Conservation (phyloP, 2,888 invertebrate genomes). For the Syrista parreyssii region DNA sequence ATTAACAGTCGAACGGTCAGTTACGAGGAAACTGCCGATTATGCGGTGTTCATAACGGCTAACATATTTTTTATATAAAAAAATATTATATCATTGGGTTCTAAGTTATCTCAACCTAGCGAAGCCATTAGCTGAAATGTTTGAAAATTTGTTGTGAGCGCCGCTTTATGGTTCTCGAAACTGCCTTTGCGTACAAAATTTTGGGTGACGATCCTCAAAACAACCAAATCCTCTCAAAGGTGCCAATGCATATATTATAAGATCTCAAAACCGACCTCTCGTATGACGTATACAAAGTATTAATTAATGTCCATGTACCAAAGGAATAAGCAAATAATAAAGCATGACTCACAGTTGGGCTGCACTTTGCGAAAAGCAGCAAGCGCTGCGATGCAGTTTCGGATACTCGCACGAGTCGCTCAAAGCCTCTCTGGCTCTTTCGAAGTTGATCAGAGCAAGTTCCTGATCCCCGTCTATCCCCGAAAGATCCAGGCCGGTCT, state of each 20-base stretch:
- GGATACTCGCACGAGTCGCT: conserved; percentile 55
- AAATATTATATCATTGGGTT: too few species aligned
- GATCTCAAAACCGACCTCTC: background rate
- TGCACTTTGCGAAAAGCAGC: conserved; percentile 58
- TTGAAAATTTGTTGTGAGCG: background rate
- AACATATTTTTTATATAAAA: too few species aligned
- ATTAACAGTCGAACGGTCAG: too few species aligned
- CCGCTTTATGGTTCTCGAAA: background rate
- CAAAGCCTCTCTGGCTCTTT: conserved; percentile 50
- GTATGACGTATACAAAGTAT: too few species aligned
- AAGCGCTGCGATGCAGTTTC: conserved; percentile 61
- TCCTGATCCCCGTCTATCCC: conserved; percentile 59
- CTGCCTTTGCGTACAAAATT: background rate
- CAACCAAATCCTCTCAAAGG: background rate
- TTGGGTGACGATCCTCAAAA: background rate
- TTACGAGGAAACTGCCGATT: too few species aligned
- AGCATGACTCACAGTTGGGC: conserved; percentile 57
- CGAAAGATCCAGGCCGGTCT: conserved; percentile 53
- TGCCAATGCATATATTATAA: background rate
- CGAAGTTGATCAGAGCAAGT: conserved; percentile 55
- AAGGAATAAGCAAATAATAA: background rate
- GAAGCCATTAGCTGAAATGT: background rate
- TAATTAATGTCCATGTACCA: too few species aligned
- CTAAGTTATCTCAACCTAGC: too few species aligned
- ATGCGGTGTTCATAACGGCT: too few species aligned